A percentile compares a stretch with the other conserved stretches of the same genome.
phyloP scores from a whole-genome alignment of 23 tunicate genomes.

The Oikopleura vanhoeffeni region DNA sequence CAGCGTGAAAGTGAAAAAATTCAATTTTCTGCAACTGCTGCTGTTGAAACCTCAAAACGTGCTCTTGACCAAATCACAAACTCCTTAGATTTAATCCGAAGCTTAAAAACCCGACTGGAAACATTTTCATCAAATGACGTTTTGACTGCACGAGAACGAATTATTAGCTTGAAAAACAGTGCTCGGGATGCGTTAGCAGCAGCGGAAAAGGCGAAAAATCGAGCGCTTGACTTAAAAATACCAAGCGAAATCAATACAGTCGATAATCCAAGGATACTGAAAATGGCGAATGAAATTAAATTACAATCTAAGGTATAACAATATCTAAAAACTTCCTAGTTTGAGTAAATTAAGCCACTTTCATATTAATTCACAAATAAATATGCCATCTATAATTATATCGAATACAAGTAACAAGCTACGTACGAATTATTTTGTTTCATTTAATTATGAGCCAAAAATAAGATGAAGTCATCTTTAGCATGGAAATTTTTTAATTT shows the following conservation, averaged over 20 bases:
- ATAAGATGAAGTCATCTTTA: too few species aligned
- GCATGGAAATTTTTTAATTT: too few species aligned
- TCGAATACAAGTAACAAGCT: too few species aligned
- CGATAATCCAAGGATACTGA: background rate
- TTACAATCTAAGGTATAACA: background rate
- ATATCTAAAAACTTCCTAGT: too few species aligned
- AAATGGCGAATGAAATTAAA: slow-evolving; percentile 7
- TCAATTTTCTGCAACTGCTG: background rate
- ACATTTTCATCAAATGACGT: background rate
- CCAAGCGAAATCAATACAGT: background rate
- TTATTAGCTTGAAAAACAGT: background rate
- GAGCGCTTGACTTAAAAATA: background rate
- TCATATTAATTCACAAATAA: too few species aligned
- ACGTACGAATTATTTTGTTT: too few species aligned
- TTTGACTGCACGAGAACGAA: background rate
- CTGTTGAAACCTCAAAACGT: background rate
- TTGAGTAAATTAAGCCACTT: too few species aligned
- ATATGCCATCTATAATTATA: too few species aligned
- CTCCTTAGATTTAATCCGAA: background rate
- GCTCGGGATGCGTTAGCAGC: background rate
- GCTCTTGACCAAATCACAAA: background rate
- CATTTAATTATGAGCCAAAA: too few species aligned
- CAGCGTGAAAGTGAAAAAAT: background rate
- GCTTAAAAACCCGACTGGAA: background rate
- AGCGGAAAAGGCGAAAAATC: background rate